phyloP scores from a whole-genome alignment of 2,797 vertebrate genomes.

The Helostoma temminkii region DNA sequence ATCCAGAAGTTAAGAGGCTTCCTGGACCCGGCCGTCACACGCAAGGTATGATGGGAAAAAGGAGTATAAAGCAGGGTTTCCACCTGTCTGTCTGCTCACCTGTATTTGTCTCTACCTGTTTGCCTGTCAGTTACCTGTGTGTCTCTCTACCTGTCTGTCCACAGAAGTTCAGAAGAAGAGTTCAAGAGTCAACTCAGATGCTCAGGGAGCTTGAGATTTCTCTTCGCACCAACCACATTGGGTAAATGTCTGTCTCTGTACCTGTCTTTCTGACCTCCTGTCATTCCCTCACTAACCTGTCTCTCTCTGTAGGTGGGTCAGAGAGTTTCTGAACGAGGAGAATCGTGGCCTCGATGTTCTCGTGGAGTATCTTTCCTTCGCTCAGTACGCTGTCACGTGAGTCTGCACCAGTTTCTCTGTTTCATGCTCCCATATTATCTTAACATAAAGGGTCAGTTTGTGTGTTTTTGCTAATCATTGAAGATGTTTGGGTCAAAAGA shows the following conservation, averaged over 20 bases:
- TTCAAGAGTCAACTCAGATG: conserved; percentile 97
- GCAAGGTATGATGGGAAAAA: conserved; percentile 88
- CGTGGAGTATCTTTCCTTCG: conserved; percentile 97
- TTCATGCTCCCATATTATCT: not conserved
- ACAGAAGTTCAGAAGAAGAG: conserved; percentile 97
- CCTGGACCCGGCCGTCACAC: conserved; percentile 95
- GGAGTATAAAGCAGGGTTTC: not conserved
- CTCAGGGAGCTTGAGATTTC: conserved; percentile 98
- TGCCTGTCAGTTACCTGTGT: not conserved
- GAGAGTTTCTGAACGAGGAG: conserved; percentile 97
- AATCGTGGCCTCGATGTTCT: conserved; percentile 95
- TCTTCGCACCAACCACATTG: conserved; percentile 97
- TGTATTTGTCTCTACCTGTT: not conserved
- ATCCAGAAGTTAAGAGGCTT: conserved; percentile 97
- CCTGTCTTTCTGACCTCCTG: not conserved
- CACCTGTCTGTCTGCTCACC: no score
- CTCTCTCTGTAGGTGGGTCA: conserved; percentile 88
- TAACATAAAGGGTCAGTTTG: no score
- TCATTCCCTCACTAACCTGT: not conserved
- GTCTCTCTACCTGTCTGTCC: conserved; percentile 14
- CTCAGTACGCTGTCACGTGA: conserved; percentile 97
- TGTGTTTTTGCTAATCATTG: no score
- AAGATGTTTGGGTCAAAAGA: no score
- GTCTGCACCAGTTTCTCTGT: not conserved
- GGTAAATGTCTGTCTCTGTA: conserved; percentile 80